These are phyloP conservation scores for Scomber japonicus DNA, from an alignment of 2,113 vertebrate genomes.

Conservation along the genomic window DNA sequence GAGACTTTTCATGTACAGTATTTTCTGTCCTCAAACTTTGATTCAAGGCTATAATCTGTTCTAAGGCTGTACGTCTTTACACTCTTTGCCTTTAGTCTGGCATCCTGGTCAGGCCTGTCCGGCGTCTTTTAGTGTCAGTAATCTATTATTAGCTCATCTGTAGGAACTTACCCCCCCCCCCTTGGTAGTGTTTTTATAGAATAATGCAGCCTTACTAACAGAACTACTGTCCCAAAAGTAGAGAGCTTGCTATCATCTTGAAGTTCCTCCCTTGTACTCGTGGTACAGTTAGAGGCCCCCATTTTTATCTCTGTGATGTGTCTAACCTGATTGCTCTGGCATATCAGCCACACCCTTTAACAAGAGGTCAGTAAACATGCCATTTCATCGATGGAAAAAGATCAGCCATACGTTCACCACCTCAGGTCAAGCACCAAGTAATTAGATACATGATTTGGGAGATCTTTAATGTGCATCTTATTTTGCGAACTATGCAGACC, in stretches of 20 bases:
- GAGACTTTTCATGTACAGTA: slow-evolving; percentile 42
- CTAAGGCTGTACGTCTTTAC: slow-evolving; percentile 50
- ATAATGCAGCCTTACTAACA: slow-evolving; percentile 62
- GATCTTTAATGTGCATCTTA: slow-evolving; percentile 48
- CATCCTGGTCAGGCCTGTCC: slow-evolving; percentile 40
- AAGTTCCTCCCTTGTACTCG: slow-evolving; percentile 29
- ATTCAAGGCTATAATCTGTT: slow-evolving; percentile 59
- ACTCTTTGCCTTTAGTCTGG: slow-evolving; percentile 71
- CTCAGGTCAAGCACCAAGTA: slow-evolving; percentile 69
- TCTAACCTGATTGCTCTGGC: slow-evolving; percentile 27
- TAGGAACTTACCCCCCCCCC: slow-evolving; percentile 12
- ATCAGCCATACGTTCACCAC: slow-evolving; percentile 69
- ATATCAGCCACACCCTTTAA: slow-evolving; percentile 59
- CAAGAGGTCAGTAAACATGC: slow-evolving; percentile 55
- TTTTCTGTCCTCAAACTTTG: slow-evolving; percentile 55
- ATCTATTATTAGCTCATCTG: slow-evolving; percentile 29
- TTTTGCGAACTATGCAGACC: slow-evolving; percentile 75
- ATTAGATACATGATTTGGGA: slow-evolving; percentile 39
- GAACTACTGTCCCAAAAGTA: slow-evolving; percentile 33
- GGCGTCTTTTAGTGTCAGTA: slow-evolving; percentile 41
- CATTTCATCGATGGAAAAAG: slow-evolving; percentile 50
- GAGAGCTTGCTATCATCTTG: slow-evolving; percentile 37
- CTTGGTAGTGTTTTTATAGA: slow-evolving; percentile 51
- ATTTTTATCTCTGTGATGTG: background rate
- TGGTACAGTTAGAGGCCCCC: slow-evolving; percentile 28